Evolutionary conservation across 2,113 vertebrate species (phyloP), one percentile per base, ranked within the genome.

Genomic region (Poeciliopsis turrubarensis): DNA sequence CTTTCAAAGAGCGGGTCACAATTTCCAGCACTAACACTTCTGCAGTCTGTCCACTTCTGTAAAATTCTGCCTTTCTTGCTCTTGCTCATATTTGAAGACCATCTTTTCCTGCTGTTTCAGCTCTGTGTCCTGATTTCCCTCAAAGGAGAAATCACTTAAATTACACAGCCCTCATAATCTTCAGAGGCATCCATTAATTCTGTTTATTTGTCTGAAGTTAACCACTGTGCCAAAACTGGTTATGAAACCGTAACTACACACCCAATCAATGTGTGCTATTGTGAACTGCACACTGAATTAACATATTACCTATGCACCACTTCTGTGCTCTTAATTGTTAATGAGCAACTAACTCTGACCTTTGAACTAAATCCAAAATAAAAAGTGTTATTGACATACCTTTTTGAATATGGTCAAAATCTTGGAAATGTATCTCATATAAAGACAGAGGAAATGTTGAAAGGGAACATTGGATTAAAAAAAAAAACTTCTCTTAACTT

Each of bases 1-100:
- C 39, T 71, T 75, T n/a, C 37, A 31, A 51, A 63, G 30, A 77
- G 63, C 14, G 31, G 60, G 41, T 70, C 62, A 77, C 61, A 26
- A 26, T 32, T 57, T 57, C 70, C 39, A 41, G 19, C 26, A 15
- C 25, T 26, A 72, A 34, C 32, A 62, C 11, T 69, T 9, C 4
- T 31, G 9, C 5, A 72, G 15, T 34, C n/a, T 54, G 64, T 75
- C 26, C 1, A 4, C n/a, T 60, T 31, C 1, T 60, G 30, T 34
- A 0, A 31, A 41, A 70, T 12, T 54, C 10, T 14, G 2, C 41
- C 41, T 67, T 44, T 44, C 19, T 25, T 26, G 64, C 19, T 67
- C 17, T 5, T 12, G 26, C 37, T 29, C n/a, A 44, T 67, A 44
- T 44, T 67, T 67, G 64, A 65, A 65, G 64, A 34, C 64, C 64